Evolutionary conservation across 2,113 vertebrate genomes (phyloP), one percentile per base, ranked within the genome.

Genomic region (Psittacula cyanocephala): DNA sequence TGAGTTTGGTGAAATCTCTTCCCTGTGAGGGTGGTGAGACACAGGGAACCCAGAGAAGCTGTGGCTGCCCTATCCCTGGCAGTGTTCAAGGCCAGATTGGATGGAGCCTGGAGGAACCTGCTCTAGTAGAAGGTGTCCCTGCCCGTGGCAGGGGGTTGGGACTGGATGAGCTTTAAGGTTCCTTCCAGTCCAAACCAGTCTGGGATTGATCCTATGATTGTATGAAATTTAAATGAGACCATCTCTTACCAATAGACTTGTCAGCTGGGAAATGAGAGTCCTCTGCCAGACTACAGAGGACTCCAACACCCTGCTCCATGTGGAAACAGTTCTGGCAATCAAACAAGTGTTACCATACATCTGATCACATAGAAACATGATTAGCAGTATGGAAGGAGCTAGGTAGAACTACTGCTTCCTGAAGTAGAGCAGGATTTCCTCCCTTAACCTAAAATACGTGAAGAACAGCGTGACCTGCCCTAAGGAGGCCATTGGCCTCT

Each of bases 391-490:
- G 41, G 69, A 3, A 35, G 27, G 74, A 59, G 41, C n/a, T 41
- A 69, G 22, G 14, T 12, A 39, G 33, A 41, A 19, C 55, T 9
- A 2, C 29, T 16, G 0, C 47, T 49, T n/a, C 50, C 63, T 31
- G 31, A 55, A 79, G 44, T 4, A 62, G 72, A 50, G 82, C 60
- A 68, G 52, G 65, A 24, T 63, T 94, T 46, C 74, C 63, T 65
- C 41, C 43, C 35, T 44, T 6, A 13, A 52, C 75, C 85, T 85
- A 39, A 65, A 82, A 4, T 28, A 6, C 0, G 7, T 65, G 76
- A 27, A 72, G 75, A 91, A 41, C 85, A 72, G 63, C 1, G 3
- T 79, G 79, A 62, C 70, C 86, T 96, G 90, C 96, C 94, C 91
- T 78, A 1, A 81, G 96, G 92, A 94, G 80, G 10, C 86, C 77